Evolutionary conservation across 2,888 invertebrate species (phyloP).

Genomic region (Athalia rosae): DNA sequence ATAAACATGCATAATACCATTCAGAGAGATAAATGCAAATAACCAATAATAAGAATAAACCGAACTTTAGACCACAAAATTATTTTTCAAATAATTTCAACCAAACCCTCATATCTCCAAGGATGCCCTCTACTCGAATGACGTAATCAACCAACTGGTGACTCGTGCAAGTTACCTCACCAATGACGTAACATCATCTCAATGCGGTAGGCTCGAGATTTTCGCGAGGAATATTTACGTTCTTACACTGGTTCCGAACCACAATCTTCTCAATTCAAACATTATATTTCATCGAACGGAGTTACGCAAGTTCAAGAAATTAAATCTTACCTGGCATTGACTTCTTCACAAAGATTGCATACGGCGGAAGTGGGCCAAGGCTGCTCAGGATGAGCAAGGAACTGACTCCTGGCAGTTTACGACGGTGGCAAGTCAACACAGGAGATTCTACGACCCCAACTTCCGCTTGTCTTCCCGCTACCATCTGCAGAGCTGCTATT

Average conservation of each 20-base stretch:
- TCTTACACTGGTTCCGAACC: no score
- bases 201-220: slow-evolving; percentile 12
- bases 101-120: neutral
- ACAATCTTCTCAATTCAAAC: neutral
- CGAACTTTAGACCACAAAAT: neutral
- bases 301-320: neutral
- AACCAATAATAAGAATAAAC: neutral
- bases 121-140: slow-evolving; percentile 5
- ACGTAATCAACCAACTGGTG: slow-evolving; percentile 11
- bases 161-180: slow-evolving; percentile 16
- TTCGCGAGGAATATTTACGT: no score
- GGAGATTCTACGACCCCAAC: slow-evolving; percentile 64
- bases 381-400: slow-evolving; percentile 75
- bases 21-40: no score
- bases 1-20: neutral
- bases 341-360: slow-evolving; percentile 79
- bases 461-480: slow-evolving; percentile 65
- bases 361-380: slow-evolving; percentile 81
- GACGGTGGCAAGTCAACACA: slow-evolving; percentile 61
- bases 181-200: slow-evolving; percentile 31
- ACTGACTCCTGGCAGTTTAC: slow-evolving; percentile 58
- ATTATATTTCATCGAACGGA: neutral
- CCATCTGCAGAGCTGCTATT: slow-evolving; percentile 64
- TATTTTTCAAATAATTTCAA: no score
- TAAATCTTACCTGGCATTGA: slow-evolving; percentile 75